Base-by-base conservation (phyloP, 2,888 invertebrate species). In the Drosophila atroscutellata region DNA sequence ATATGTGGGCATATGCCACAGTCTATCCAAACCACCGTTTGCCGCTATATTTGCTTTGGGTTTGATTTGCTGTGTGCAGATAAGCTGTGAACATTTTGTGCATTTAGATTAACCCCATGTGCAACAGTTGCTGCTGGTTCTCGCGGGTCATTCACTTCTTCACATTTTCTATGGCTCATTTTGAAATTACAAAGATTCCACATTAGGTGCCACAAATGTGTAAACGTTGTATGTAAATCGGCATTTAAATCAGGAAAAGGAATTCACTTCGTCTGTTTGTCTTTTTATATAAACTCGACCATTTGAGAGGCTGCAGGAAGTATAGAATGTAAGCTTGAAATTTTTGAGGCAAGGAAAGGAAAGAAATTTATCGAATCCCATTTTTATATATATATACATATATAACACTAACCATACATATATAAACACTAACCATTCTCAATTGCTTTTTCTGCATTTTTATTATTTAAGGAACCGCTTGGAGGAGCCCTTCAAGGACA, bases 401-500 rank as follows among this genome's bases (percentile, higher is more conserved):
- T 20, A 9, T 9, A 13, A 20, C 13, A 13, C 42, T 20, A 7
- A 1, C 13, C 24, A 18, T 0, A 7, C 15, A 4, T 24, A 24
- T 15, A 0, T 20, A 20, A 13, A 20, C 13, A 13, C 45, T 20
- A 7, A 1, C 13, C 34, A 26, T 68, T 56, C 60, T 68, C 39
- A 47, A 55, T 52, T 57, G 49, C 15, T 54, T 51, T 9, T 52
- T 36, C 18, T 39, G 2, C 39, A 3, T 45, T 54, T 2, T 30
- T 13, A 65, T 8, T 24, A n/a, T 30, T 68, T 24, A 90, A 95
- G 95, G 74, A 96, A 96, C 72, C 95, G 97, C 24, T 92, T 99
- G 28, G 97, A 98, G 87, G 97, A 97, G 78, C 95, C 95, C 42
- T 98, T 97, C 94, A 97, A 97, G 86, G 99, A 99, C 93, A 98